These are phyloP conservation scores for Andricus grossulariae DNA, from an alignment of 1,140 invertebrate genomes.

Conservation along the genomic window DNA sequence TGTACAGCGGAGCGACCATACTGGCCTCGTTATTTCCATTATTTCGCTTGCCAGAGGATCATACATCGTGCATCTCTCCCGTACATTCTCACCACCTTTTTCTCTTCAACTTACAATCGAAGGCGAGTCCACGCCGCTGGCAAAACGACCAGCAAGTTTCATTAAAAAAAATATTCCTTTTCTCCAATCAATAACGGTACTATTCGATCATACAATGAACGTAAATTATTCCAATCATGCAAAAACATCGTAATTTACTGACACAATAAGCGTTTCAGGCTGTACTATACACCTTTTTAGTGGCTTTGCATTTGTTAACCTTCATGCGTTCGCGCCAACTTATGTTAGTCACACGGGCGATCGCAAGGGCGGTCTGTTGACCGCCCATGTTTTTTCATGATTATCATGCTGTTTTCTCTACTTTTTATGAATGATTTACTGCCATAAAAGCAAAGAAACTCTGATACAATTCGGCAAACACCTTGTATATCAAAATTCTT, in stretches of 20 bases:
- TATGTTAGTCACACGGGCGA: no score
- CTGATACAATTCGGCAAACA: no score
- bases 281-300: no score
- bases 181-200: constrained; percentile 26
- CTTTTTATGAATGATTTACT: no score
- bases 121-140: constrained; percentile 19
- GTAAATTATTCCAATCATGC: constrained; percentile 3
- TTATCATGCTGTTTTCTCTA: no score
- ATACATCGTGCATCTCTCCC: constrained; percentile 38
- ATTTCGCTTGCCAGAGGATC: constrained; percentile 51
- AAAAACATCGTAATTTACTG: neutral
- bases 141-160: neutral
- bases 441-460: no score
- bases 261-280: no score
- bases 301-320: no score
- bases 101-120: constrained; percentile 12
- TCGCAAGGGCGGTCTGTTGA: no score
- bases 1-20: constrained; percentile 43
- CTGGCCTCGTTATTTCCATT: constrained; percentile 62
- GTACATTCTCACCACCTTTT: constrained; percentile 14
- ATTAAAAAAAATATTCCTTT: constrained; percentile 5
- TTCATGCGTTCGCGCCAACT: no score
- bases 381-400: no score
- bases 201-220: neutral
- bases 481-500: no score